Evolutionary conservation across 2,113 vertebrate species (phyloP).

Genomic region (Balaeniceps rex): DNA sequence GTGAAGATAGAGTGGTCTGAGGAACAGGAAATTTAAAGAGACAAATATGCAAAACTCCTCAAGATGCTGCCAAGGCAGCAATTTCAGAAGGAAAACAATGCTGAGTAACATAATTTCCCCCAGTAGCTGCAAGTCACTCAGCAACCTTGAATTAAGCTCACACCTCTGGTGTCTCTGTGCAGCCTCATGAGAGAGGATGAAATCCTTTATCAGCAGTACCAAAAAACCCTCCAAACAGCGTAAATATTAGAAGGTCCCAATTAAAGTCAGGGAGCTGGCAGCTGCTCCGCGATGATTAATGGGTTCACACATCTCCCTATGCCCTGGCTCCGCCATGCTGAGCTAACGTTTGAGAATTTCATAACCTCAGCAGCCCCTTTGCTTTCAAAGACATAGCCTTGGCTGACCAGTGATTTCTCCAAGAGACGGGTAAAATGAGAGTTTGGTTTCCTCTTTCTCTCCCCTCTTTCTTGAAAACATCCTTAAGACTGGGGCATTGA

Average conservation of each 20-base stretch:
- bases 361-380: neutral
- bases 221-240: neutral
- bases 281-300: conserved; percentile 3
- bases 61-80: neutral
- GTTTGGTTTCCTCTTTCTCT: neutral
- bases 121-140: conserved; percentile 11
- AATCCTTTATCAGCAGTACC: neutral
- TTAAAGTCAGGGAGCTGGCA: conserved; percentile 34
- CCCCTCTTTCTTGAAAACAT: neutral
- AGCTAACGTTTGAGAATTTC: neutral
- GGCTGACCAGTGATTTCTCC: neutral
- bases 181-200: neutral
- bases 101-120: neutral
- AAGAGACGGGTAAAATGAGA: neutral
- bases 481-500: neutral
- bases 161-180: neutral
- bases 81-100: conserved; percentile 23
- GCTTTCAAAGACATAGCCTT: neutral
- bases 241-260: conserved; percentile 2
- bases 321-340: neutral
- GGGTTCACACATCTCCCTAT: neutral
- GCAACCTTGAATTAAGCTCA: conserved; percentile 18
- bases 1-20: neutral
- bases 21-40: neutral
- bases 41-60: neutral